These are phyloP conservation scores for Cordilura impudica DNA, from an alignment of 2,888 invertebrate species.

Conservation along the genomic window DNA sequence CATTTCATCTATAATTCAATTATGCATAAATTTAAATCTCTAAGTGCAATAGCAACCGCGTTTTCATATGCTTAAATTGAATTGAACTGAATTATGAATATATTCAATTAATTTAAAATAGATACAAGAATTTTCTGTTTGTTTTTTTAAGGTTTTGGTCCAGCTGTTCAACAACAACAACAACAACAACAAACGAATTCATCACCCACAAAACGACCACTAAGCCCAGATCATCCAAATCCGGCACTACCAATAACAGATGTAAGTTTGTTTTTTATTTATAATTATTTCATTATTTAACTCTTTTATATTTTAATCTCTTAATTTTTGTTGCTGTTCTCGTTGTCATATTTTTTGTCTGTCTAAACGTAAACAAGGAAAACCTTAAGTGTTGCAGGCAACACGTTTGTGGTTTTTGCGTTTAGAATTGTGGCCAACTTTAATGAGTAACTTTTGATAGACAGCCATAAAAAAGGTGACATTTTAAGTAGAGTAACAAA, in stretches of 20 bases:
- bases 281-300: constrained; percentile 11
- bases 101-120: too few relatives aligned
- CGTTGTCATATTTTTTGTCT: neutral
- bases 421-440: constrained; percentile 19
- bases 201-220: constrained; percentile 80
- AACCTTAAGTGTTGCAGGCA: neutral
- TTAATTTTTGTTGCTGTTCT: neutral
- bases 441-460: constrained; percentile 3
- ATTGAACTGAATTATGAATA: too few relatives aligned
- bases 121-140: neutral
- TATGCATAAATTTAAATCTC: neutral
- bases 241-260: constrained; percentile 84
- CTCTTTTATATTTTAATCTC: neutral
- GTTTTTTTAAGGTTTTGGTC: constrained; percentile 79
- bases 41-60: neutral
- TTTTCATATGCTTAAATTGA: too few relatives aligned
- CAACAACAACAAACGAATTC: constrained; percentile 64
- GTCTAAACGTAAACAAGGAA: neutral
- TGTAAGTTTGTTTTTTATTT: constrained; percentile 73
- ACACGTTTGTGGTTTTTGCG: neutral
- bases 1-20: constrained; percentile 19
- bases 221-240: constrained; percentile 83
- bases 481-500: neutral
- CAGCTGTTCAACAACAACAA: constrained; percentile 74
- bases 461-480: constrained; percentile 14